phyloP scores from a whole-genome alignment of 2,113 vertebrate genomes.

The Alligator sinensis region DNA sequence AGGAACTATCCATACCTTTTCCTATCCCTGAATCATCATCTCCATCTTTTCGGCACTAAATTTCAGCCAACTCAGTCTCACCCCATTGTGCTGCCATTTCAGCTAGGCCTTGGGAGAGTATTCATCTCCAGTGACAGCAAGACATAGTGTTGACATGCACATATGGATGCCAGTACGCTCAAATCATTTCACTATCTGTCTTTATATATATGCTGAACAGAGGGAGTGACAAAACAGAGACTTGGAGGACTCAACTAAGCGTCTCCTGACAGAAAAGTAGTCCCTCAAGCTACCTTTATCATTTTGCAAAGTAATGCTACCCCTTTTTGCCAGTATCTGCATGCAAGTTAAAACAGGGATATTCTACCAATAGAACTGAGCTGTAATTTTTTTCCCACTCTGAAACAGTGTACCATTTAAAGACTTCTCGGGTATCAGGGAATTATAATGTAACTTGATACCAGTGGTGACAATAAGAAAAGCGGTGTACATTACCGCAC shows the following conservation, averaged over 20 bases:
- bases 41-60: not conserved
- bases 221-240: fast-evolving
- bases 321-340: not conserved
- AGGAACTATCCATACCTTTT: not conserved
- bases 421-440: not conserved
- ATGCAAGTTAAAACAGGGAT: not conserved
- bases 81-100: not conserved
- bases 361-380: not conserved
- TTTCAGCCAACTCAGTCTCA: not conserved
- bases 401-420: not conserved
- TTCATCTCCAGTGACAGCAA: not conserved
- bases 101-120: not conserved
- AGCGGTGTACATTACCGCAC: slow-evolving; percentile 16
- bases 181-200: not conserved
- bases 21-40: not conserved
- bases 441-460: not conserved
- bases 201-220: not conserved
- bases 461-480: slow-evolving; percentile 50
- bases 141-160: not conserved
- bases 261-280: not conserved
- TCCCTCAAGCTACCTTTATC: not conserved
- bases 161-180: not conserved
- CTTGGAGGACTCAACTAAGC: not conserved
- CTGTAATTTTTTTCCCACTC: not conserved
- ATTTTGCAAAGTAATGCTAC: not conserved